Base-by-base conservation (phyloP, 2,888 invertebrate genomes). In the Andrena chrysosceles region DNA sequence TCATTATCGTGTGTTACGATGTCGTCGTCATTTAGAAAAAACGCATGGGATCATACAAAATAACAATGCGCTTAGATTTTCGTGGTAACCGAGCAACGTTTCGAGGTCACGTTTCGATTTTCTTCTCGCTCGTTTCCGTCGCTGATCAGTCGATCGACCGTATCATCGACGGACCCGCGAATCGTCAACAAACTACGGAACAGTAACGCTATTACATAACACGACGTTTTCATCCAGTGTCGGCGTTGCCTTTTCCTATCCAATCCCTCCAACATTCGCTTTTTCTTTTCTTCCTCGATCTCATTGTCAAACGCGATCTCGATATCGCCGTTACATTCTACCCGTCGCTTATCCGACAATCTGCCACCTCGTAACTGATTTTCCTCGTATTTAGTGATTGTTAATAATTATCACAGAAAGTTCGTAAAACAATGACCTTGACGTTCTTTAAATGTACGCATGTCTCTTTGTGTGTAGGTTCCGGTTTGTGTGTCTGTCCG, bases 351-450 rank as follows among this genome's bases (percentile, higher is more conserved):
- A 59, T 67, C 33, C 81, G 66, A 81, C 67, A 66, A 23, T 31
- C 74, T 63, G 70, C 56, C 74, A 13, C 48, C 74, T 75, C 60
- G 63, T 82, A 78, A 88, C 63, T 85, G 83, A 85, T 87, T 88
- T 67, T 85, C 75, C 81, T 89, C 84, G 85, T 89, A 90, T 91
- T 93, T 91, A 92, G 92, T 94, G 93, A 94, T 94, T 94, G 93
- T 94, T 94, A 93, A 93, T 94, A 94, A 93, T 93, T 94, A 94
- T 94, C 94, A 94, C 94, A 94, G 94, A 93, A 94, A 93, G 93
- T 93, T 94, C 91, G 89, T 93, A 93, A 93, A 93, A 92, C 91
- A 93, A 93, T 91, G 90, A 90, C 89, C 90, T 91, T 91, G 91
- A 91, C 88, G 76, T 83, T 81, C 75, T 81, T 81, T 79, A 75